Percentiles rank a stretch among this genome's conserved stretches.
Conservation (phyloP, 2,113 vertebrate genomes). For the Engystomops pustulosus region DNA sequence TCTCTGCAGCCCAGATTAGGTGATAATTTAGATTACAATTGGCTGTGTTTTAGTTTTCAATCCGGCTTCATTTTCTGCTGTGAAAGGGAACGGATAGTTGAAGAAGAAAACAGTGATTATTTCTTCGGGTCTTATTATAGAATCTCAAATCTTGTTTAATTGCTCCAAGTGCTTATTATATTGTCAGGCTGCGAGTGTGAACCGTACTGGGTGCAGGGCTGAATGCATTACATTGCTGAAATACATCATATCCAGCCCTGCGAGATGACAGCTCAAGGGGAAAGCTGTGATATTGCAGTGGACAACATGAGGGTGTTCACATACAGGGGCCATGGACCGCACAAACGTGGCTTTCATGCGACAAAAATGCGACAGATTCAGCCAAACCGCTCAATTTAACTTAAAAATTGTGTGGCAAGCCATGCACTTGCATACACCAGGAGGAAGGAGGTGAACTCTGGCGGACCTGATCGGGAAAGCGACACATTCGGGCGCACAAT, state of each 20-base stretch:
- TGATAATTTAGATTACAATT: conserved; percentile 30
- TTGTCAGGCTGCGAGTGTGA: conserved; percentile 38
- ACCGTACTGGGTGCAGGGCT: neutral
- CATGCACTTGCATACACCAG: no score
- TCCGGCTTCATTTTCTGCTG: neutral
- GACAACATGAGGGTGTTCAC: conserved; percentile 20
- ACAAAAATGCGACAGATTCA: no score
- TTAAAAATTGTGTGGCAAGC: no score
- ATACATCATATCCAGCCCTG: neutral
- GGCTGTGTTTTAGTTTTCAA: conserved; percentile 27
- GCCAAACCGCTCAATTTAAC: no score
- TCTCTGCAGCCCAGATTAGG: conserved; percentile 26
- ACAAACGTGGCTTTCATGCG: no score
- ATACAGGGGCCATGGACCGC: no score
- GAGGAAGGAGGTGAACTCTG: no score
- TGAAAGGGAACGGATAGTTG: neutral
- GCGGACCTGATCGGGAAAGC: no score
- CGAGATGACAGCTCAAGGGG: conserved; percentile 47
- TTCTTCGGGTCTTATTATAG: conserved; percentile 5
- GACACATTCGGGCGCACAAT: no score
- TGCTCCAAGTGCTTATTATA: conserved; percentile 50
- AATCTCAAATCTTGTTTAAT: conserved; percentile 39
- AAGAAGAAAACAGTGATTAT: conserved; percentile 23
- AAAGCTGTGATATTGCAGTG: conserved; percentile 16
- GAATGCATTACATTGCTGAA: conserved; percentile 33